These are phyloP conservation scores for Aleiodes sp. DNA, from an alignment of 1,140 invertebrate species.

Conservation along the genomic window DNA sequence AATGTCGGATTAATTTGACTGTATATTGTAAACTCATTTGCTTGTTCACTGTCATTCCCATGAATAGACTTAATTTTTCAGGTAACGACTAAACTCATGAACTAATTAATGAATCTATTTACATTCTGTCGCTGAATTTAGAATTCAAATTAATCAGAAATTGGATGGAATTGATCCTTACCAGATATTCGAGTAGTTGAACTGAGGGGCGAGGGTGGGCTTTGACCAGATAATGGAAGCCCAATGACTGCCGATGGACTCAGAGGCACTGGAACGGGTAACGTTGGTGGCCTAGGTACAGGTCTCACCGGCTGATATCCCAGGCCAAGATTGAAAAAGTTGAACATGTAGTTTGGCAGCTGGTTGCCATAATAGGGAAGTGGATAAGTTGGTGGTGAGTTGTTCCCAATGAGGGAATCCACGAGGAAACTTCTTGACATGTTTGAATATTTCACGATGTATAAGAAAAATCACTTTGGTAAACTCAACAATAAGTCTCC, in stretches of 20 bases:
- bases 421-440: slow-evolving; percentile 82
- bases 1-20: no score
- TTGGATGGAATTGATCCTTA: slow-evolving; percentile 43
- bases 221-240: slow-evolving; percentile 45
- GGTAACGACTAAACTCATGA: no score
- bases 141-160: no score
- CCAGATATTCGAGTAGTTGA: slow-evolving; percentile 50
- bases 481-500: not conserved
- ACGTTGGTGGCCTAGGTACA: slow-evolving; percentile 51
- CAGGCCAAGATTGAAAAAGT: slow-evolving; percentile 59
- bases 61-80: no score
- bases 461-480: not conserved
- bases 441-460: slow-evolving; percentile 36
- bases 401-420: slow-evolving; percentile 77
- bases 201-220: slow-evolving; percentile 60
- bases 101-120: no score
- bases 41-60: no score
- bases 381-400: slow-evolving; percentile 56
- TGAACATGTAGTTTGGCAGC: slow-evolving; percentile 61
- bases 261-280: slow-evolving; percentile 43
- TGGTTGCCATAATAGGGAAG: slow-evolving; percentile 58
- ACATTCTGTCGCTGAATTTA: no score
- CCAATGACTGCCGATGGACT: slow-evolving; percentile 45
- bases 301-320: slow-evolving; percentile 59
- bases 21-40: no score